These are phyloP conservation scores for Polydrusus cervinus DNA, from an alignment of 2,888 invertebrate genomes.

Conservation along the genomic window DNA sequence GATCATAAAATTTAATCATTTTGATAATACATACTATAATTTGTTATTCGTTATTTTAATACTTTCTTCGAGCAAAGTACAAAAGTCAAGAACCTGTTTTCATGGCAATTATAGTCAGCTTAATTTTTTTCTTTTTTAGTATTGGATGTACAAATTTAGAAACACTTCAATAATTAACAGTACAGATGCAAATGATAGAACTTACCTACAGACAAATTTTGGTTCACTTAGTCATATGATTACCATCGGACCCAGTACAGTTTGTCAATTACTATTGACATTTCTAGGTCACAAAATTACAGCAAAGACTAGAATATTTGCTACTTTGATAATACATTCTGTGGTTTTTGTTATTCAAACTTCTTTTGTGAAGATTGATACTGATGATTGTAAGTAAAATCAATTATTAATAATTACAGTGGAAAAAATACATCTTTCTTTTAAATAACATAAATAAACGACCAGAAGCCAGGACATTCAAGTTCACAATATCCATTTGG, in stretches of 20 bases:
- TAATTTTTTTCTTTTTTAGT: constrained; percentile 51
- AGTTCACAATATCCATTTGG: too few relatives aligned
- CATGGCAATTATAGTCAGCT: too few relatives aligned
- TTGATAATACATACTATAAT: too few relatives aligned
- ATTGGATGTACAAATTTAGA: constrained; percentile 57
- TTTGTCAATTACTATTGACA: constrained; percentile 53
- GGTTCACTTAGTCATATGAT: constrained; percentile 53
- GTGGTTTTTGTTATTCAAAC: constrained; percentile 52
- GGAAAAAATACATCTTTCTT: too few relatives aligned
- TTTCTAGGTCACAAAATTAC: constrained; percentile 54
- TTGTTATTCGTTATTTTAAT: too few relatives aligned
- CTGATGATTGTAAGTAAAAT: constrained; percentile 56
- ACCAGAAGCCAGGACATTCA: too few relatives aligned
- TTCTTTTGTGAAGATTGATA: constrained; percentile 51
- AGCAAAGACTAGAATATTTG: constrained; percentile 48
- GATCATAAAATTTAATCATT: too few relatives aligned
- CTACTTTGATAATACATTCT: constrained; percentile 49
- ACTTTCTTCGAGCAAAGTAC: too few relatives aligned
- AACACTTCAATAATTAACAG: constrained; percentile 33
- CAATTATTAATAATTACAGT: too few relatives aligned
- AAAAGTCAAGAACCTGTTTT: too few relatives aligned
- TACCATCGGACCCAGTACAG: constrained; percentile 51
- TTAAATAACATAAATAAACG: too few relatives aligned
- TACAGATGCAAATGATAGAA: constrained; percentile 50
- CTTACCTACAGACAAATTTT: constrained; percentile 54